phyloP scores from a whole-genome alignment of 2,113 vertebrate species.

The Quiscalus mexicanus region DNA sequence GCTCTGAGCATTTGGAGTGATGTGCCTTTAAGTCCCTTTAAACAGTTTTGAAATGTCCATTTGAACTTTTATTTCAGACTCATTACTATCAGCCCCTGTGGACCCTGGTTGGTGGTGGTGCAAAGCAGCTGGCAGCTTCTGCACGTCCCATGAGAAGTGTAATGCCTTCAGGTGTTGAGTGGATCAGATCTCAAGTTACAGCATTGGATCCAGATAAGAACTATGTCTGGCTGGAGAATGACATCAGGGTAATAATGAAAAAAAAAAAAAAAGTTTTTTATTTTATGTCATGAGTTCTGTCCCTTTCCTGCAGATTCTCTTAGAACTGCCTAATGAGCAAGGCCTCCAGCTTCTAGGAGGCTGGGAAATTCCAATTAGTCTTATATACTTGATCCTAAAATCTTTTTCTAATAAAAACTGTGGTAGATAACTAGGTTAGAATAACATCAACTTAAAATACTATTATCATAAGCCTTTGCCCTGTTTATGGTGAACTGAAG shows the following conservation, averaged over 20 bases:
- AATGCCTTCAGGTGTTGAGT: constrained; percentile 88
- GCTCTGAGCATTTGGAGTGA: neutral
- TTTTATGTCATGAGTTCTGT: neutral
- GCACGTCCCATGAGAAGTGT: constrained; percentile 81
- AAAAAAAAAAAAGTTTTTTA: neutral
- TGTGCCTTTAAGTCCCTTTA: neutral
- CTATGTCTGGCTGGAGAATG: constrained; percentile 80
- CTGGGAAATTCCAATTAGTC: neutral
- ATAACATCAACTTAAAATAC: neutral
- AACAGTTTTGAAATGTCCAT: neutral
- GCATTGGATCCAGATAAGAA: constrained; percentile 88
- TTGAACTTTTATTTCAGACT: constrained; percentile 69
- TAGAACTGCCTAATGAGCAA: neutral
- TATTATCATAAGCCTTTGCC: neutral
- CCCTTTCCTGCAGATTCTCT: neutral
- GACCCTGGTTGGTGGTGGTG: constrained; percentile 94
- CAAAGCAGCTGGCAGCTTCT: constrained; percentile 82
- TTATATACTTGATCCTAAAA: neutral
- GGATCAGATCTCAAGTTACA: constrained; percentile 87
- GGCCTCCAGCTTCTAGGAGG: neutral
- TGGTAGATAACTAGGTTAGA: neutral
- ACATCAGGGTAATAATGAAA: constrained; percentile 76
- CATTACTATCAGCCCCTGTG: constrained; percentile 98
- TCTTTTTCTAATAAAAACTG: neutral
- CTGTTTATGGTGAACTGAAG: neutral